phyloP scores from a whole-genome alignment of 1,140 invertebrate genomes.

The Vanessa atalanta region DNA sequence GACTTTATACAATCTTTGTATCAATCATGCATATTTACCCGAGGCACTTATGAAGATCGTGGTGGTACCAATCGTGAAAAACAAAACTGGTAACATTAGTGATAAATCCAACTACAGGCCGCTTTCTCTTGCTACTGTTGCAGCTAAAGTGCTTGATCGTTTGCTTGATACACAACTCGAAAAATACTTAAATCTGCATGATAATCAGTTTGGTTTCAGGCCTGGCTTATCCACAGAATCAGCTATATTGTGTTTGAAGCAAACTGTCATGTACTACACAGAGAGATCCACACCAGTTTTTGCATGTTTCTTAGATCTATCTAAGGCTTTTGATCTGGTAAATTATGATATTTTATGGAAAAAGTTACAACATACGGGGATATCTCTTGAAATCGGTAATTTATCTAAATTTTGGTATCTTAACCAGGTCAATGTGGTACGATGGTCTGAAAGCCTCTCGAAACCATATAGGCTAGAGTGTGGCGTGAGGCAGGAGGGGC shows the following conservation, averaged over 20 bases:
- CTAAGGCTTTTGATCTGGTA: conserved; percentile 30
- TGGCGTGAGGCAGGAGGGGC: conserved; percentile 19
- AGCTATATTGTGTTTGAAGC: conserved; percentile 32
- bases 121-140: conserved; percentile 33
- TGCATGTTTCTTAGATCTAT: conserved; percentile 23
- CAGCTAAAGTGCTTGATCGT: conserved; percentile 34
- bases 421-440: not conserved
- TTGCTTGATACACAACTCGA: conserved; percentile 14
- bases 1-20: conserved; percentile 25
- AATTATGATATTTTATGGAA: conserved; percentile 23
- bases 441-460: not conserved
- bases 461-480: conserved; percentile 15
- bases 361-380: not conserved
- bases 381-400: not conserved
- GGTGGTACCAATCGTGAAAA: conserved; percentile 5
- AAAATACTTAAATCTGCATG: conserved; percentile 21
- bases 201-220: conserved; percentile 41
- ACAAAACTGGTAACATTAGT: not conserved
- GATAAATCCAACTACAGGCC: conserved; percentile 23
- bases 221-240: conserved; percentile 16
- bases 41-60: conserved; percentile 23
- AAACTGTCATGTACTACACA: conserved; percentile 35
- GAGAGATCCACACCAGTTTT: conserved; percentile 19
- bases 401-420: not conserved
- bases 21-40: conserved; percentile 25